Conservation (phyloP, 2,797 vertebrate genomes). For the Peromyscus eremicus region DNA sequence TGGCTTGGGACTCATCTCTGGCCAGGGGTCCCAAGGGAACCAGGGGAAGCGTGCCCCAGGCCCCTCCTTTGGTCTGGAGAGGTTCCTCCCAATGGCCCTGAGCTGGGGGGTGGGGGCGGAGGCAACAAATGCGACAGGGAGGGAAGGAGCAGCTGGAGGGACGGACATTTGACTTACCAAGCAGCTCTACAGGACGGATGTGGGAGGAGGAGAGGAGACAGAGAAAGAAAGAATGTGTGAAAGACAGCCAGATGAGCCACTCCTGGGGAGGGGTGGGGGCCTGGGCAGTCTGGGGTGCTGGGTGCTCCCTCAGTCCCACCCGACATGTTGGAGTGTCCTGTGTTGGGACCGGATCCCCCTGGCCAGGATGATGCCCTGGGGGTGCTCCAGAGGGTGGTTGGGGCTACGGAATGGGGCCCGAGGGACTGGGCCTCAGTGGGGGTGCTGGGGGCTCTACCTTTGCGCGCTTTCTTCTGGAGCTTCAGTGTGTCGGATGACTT, state of each 20-base stretch:
- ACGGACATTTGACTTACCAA: slow-evolving; percentile 89
- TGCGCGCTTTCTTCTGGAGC: slow-evolving; percentile 98
- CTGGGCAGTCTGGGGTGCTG: slow-evolving; percentile 44
- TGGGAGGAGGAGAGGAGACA: slow-evolving; percentile 83
- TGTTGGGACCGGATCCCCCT: neutral
- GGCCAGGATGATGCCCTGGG: neutral
- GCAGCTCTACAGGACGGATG: slow-evolving; percentile 91
- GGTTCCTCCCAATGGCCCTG: slow-evolving; percentile 78
- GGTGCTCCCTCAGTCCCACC: slow-evolving; percentile 75
- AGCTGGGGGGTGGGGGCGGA: neutral
- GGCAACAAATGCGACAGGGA: slow-evolving; percentile 82
- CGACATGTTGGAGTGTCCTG: slow-evolving; percentile 35
- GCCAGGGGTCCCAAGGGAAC: neutral
- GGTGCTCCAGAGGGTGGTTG: neutral
- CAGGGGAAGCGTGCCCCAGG: slow-evolving; percentile 51
- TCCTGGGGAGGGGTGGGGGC: slow-evolving; percentile 54
- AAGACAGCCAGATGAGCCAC: slow-evolving; percentile 83
- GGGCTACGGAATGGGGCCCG: neutral
- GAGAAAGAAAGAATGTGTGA: slow-evolving; percentile 87
- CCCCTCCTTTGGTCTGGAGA: slow-evolving; percentile 64
- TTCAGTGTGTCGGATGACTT: slow-evolving; percentile 98
- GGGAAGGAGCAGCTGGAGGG: slow-evolving; percentile 71
- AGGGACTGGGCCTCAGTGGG: neutral
- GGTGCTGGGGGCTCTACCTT: slow-evolving; percentile 90
- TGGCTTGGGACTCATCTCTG: slow-evolving; percentile 50